A percentile compares a stretch with the other conserved stretches of the same genome.
Evolutionary conservation across 2,888 invertebrate species (phyloP).

Genomic region (Buathra laborator): DNA sequence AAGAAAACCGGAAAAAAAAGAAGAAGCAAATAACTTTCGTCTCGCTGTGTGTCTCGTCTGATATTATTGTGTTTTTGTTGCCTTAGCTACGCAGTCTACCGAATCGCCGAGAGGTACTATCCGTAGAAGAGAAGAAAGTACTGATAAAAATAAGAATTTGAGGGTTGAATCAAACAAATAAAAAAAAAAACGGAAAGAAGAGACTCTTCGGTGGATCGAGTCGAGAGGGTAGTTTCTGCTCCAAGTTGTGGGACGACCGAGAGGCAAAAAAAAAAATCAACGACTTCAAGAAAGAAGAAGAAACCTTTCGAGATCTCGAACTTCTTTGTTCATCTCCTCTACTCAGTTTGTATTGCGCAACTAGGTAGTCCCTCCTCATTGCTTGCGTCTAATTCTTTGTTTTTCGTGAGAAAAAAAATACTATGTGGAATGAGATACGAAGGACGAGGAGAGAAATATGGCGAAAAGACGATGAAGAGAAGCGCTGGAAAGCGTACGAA

Average conservation of each 20-base stretch:
- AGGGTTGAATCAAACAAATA: background rate
- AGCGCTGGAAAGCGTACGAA: background rate
- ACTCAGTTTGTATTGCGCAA: constrained; percentile 3
- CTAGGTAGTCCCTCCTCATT: constrained; percentile 4
- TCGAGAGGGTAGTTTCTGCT: constrained; percentile 22
- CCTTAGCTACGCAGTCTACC: background rate
- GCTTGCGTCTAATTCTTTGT: constrained; percentile 8
- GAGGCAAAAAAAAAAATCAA: constrained; percentile 17
- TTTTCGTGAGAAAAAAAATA: constrained; percentile 11
- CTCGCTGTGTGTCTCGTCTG: background rate
- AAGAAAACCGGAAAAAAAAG: background rate
- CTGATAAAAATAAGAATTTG: constrained; percentile 12
- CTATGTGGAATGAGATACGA: background rate
- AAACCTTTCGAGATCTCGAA: constrained; percentile 11
- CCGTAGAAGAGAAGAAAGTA: background rate
- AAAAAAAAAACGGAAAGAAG: constrained; percentile 10
- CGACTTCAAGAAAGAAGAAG: background rate
- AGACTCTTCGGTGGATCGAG: constrained; percentile 1
- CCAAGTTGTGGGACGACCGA: background rate
- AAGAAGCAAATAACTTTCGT: constrained; percentile 1
- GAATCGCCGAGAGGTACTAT: background rate
- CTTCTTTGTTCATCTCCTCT: background rate
- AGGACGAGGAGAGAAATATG: background rate
- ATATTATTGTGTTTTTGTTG: background rate
- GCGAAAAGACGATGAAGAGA: background rate